Percentiles rank a stretch among this genome's conserved stretches.
These are phyloP conservation scores for Sebastes diploproa DNA, from an alignment of 2,797 vertebrate genomes.

Conservation along the genomic window DNA sequence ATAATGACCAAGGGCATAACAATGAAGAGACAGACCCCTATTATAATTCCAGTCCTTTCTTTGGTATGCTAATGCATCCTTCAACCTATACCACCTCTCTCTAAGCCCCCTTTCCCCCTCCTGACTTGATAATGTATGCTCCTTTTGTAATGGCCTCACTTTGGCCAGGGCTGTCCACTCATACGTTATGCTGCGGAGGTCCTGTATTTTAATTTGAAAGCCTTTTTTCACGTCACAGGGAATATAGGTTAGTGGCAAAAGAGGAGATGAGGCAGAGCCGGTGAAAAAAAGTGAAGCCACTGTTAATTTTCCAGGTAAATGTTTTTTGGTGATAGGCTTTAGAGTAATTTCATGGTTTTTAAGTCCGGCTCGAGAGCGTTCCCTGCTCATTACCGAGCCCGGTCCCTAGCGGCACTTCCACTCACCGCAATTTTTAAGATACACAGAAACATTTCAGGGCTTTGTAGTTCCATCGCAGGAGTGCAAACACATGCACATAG, in stretches of 20 bases:
- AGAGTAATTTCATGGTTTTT: constrained; percentile 83
- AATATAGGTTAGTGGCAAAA: constrained; percentile 44
- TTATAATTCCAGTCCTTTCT: constrained; percentile 29
- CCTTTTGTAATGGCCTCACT: constrained; percentile 23
- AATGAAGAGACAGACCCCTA: neutral
- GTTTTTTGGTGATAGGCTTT: constrained; percentile 72
- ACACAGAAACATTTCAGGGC: constrained; percentile 34
- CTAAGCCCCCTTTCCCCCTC: neutral
- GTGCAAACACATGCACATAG: neutral
- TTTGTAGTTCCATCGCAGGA: constrained; percentile 31
- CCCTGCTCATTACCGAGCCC: constrained; percentile 64
- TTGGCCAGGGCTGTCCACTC: neutral
- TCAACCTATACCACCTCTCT: constrained; percentile 11
- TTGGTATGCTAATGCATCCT: constrained; percentile 2
- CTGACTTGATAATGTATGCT: constrained; percentile 5
- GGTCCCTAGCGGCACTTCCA: constrained; percentile 38
- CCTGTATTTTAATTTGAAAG: constrained; percentile 60
- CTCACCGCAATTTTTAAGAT: constrained; percentile 53
- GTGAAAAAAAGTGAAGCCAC: constrained; percentile 58
- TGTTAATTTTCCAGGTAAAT: constrained; percentile 79
- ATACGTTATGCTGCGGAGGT: constrained; percentile 34
- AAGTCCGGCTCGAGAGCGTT: constrained; percentile 62
- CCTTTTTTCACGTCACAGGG: constrained; percentile 25
- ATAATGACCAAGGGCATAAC: neutral
- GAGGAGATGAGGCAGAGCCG: constrained; percentile 4